phyloP scores from a whole-genome alignment of 1,140 invertebrate genomes.

The Polypedilum vanderplanki region DNA sequence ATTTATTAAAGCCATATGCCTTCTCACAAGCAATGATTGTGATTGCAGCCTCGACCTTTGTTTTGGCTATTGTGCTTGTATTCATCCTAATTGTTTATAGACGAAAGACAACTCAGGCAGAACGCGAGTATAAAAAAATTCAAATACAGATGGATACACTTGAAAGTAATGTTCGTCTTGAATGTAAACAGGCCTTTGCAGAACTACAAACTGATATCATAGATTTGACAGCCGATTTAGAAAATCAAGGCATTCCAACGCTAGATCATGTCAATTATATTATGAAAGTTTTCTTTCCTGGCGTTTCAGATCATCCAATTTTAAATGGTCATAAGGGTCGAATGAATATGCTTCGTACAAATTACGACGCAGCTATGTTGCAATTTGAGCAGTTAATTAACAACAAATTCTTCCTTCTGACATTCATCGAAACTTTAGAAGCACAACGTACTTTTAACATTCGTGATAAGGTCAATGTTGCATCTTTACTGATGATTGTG shows the following conservation, averaged over 20 bases:
- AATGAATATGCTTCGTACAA: slow-evolving; percentile 69
- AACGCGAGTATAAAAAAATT: slow-evolving; percentile 93
- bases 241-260: slow-evolving; percentile 92
- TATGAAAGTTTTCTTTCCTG: slow-evolving; percentile 98
- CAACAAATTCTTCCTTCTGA: slow-evolving; percentile 87
- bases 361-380: slow-evolving; percentile 87
- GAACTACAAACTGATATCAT: slow-evolving; percentile 99
- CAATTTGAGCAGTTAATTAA: slow-evolving; percentile 91
- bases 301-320: slow-evolving; percentile 85
- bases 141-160: slow-evolving; percentile 99
- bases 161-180: slow-evolving; percentile 93
- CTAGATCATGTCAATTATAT: slow-evolving; percentile 94
- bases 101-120: slow-evolving; percentile 88
- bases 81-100: slow-evolving; percentile 82
- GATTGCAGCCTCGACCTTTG: slow-evolving; percentile 72
- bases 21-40: slow-evolving; percentile 82
- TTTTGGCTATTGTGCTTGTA: slow-evolving; percentile 77
- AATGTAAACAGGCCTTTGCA: slow-evolving; percentile 98
- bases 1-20: slow-evolving; percentile 73
- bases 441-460: slow-evolving; percentile 86
- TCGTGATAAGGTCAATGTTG: slow-evolving; percentile 89
- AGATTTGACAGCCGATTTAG: slow-evolving; percentile 91
- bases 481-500: slow-evolving; percentile 85
- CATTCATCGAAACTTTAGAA: slow-evolving; percentile 90
- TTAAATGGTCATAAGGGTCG: slow-evolving; percentile 74